A percentile compares a stretch with the other conserved stretches of the same genome.
Evolutionary conservation across 2,113 vertebrate genomes (phyloP).

Genomic region (Athene noctua): DNA sequence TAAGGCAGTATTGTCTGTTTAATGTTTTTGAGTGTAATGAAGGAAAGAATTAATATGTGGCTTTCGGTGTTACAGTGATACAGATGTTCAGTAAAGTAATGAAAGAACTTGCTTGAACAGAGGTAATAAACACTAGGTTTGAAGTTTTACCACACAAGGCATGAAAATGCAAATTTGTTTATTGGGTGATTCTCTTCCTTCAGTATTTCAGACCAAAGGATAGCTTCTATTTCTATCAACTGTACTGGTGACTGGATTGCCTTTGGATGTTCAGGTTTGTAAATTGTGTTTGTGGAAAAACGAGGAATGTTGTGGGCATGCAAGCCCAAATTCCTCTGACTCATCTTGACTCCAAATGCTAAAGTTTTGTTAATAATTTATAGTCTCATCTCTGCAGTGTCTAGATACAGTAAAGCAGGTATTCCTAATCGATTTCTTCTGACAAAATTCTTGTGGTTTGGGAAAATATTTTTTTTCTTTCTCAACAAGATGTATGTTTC

Average conservation of each 20-base stretch:
- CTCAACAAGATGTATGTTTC: accelerated
- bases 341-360: neutral
- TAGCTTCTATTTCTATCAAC: constrained; percentile 86
- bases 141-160: neutral
- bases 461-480: neutral
- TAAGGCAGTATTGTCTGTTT: neutral
- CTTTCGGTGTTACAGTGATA: neutral
- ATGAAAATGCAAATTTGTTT: neutral
- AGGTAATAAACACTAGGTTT: neutral
- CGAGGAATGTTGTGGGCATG: neutral
- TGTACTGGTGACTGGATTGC: constrained; percentile 93
- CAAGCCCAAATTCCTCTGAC: neutral
- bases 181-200: neutral
- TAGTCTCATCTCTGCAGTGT: neutral
- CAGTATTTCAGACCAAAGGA: constrained; percentile 93
- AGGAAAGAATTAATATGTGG: neutral
- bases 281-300: neutral
- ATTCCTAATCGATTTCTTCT: neutral
- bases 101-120: neutral
- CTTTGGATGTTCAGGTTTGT: constrained; percentile 91
- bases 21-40: neutral
- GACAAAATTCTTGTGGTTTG: neutral
- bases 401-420: neutral
- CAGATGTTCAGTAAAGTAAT: neutral
- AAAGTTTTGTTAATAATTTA: neutral